phyloP scores from a whole-genome alignment of 2,797 vertebrate genomes.

The Bothrops alternatus region DNA sequence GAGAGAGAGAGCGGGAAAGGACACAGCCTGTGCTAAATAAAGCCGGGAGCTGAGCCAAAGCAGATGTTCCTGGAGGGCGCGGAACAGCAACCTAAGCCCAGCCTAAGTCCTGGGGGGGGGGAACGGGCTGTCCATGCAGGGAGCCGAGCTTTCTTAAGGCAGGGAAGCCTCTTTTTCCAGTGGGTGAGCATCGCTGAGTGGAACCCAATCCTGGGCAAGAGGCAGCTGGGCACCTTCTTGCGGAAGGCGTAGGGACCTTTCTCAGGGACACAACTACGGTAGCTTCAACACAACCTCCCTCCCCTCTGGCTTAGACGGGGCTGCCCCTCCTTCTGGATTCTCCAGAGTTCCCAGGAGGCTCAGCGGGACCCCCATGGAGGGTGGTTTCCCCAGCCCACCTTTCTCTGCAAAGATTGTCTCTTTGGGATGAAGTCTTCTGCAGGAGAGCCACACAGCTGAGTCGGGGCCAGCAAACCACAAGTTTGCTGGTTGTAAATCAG shows the following conservation, averaged over 20 bases:
- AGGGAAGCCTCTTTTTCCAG: not conserved
- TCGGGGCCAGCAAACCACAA: not conserved
- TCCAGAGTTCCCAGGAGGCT: not conserved
- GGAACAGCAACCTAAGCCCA: rapidly evolving
- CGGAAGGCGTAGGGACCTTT: not conserved
- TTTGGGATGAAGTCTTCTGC: not conserved
- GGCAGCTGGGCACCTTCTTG: no score
- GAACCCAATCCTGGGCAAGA: not conserved
- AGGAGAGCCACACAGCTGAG: not conserved
- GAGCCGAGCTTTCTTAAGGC: not conserved
- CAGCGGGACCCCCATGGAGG: not conserved
- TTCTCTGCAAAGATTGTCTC: not conserved
- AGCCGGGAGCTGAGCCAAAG: not conserved
- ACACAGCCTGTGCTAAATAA: conserved; percentile 7
- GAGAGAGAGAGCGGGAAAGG: not conserved
- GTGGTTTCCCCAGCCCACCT: not conserved
- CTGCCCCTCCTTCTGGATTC: not conserved
- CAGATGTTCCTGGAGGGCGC: rapidly evolving
- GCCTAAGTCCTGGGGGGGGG: rapidly evolving
- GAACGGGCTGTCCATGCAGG: not conserved
- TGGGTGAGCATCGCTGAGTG: no score
- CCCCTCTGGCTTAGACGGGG: not conserved
- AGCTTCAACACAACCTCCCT: not conserved
- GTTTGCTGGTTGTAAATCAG: conserved; percentile 11
- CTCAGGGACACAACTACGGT: not conserved